These are phyloP conservation scores for Trypoxylon attenuatum DNA, from an alignment of 2,888 invertebrate species.

Conservation along the genomic window DNA sequence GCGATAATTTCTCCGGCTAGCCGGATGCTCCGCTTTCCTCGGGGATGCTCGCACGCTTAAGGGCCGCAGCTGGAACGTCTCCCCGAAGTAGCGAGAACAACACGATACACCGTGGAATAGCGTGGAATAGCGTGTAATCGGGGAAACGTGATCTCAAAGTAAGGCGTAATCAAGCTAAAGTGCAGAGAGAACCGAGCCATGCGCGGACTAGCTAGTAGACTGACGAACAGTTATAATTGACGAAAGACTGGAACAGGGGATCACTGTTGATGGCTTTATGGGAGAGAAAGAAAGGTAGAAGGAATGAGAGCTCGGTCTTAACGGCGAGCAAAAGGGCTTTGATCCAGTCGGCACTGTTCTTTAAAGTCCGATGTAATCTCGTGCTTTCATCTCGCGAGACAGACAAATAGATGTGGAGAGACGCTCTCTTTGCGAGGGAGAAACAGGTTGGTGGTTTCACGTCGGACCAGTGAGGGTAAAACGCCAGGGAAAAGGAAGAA, in stretches of 20 bases:
- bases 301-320: too few species aligned
- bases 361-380: slow-evolving; percentile 25
- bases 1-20: slow-evolving; percentile 31
- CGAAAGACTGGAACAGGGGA: too few species aligned
- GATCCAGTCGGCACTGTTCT: too few species aligned
- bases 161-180: background rate
- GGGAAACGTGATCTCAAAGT: background rate
- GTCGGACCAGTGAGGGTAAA: background rate
- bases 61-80: background rate
- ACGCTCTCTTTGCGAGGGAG: too few species aligned
- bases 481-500: background rate
- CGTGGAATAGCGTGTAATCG: background rate
- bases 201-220: background rate
- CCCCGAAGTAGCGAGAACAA: background rate
- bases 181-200: too few species aligned
- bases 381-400: slow-evolving; percentile 26
- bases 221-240: background rate
- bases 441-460: too few species aligned
- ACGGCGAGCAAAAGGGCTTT: background rate
- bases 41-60: background rate
- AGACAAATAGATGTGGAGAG: background rate
- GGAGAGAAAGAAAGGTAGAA: too few species aligned
- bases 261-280: too few species aligned
- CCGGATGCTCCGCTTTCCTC: background rate
- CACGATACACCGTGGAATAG: background rate